A percentile compares a stretch with the other conserved stretches of the same genome.
phyloP scores from a whole-genome alignment of 2,797 vertebrate species.

The Pteronotus mesoamericanus region DNA sequence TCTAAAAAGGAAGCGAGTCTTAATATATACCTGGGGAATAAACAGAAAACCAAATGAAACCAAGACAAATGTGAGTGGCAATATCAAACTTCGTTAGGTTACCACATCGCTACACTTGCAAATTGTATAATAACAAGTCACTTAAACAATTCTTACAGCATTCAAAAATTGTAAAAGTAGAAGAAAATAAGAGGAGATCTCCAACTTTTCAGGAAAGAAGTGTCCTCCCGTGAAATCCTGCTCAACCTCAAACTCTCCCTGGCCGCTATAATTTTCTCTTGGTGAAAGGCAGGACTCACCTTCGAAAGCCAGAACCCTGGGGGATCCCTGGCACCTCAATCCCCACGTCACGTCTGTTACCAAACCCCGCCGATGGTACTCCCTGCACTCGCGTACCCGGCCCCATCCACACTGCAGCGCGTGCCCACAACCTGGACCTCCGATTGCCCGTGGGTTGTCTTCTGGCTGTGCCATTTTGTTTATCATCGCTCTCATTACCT shows the following conservation, averaged over 20 bases:
- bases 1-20: neutral
- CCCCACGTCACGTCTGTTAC: too few species aligned
- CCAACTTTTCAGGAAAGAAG: neutral
- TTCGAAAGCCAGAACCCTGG: neutral
- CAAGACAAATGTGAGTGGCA: neutral
- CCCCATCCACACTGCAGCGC: rapidly evolving
- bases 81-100: neutral
- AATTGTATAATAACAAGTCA: neutral
- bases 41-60: neutral
- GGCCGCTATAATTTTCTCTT: neutral
- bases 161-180: neutral
- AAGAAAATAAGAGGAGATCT: neutral
- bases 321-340: neutral
- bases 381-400: too few species aligned
- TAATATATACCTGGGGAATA: neutral
- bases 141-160: neutral
- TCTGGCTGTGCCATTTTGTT: too few species aligned
- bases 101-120: neutral
- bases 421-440: neutral
- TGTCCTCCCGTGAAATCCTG: neutral
- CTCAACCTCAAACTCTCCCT: neutral
- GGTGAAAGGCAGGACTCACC: neutral
- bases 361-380: too few species aligned
- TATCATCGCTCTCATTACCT: neutral
- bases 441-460: neutral